These are phyloP conservation scores for Apeltes quadracus DNA, from an alignment of 2,113 vertebrate genomes.

Conservation along the genomic window DNA sequence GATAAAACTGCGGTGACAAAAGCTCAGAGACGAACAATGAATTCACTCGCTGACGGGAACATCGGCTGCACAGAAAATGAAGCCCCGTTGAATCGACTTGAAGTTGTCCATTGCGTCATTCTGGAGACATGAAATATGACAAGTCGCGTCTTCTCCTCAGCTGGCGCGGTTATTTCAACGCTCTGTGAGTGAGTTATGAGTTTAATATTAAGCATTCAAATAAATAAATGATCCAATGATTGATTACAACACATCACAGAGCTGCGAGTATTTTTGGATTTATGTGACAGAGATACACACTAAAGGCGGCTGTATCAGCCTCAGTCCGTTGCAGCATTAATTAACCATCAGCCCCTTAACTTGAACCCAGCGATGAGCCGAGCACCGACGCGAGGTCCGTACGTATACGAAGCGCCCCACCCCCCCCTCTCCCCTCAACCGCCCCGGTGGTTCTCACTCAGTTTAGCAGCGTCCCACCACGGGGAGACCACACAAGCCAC, in stretches of 20 bases:
- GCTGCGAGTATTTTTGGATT: background rate
- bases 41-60: conserved; percentile 1
- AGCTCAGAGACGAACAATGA: conserved; percentile 15
- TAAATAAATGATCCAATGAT: background rate
- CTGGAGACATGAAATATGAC: background rate
- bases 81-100: background rate
- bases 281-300: background rate
- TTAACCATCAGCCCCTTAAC: background rate
- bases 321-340: background rate
- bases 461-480: conserved; percentile 48
- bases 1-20: conserved; percentile 13
- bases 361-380: background rate
- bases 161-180: background rate
- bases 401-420: background rate
- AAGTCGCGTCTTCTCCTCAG: background rate
- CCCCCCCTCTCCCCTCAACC: too few relatives aligned
- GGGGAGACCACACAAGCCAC: conserved; percentile 66
- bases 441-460: conserved; percentile 38
- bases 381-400: conserved; percentile 11
- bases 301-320: background rate
- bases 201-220: background rate
- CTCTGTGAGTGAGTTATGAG: background rate
- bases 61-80: background rate
- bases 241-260: background rate
- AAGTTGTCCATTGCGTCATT: background rate